Evolutionary conservation across 2,888 invertebrate genomes (phyloP).

Genomic region (Chymomyza fuscimana): DNA sequence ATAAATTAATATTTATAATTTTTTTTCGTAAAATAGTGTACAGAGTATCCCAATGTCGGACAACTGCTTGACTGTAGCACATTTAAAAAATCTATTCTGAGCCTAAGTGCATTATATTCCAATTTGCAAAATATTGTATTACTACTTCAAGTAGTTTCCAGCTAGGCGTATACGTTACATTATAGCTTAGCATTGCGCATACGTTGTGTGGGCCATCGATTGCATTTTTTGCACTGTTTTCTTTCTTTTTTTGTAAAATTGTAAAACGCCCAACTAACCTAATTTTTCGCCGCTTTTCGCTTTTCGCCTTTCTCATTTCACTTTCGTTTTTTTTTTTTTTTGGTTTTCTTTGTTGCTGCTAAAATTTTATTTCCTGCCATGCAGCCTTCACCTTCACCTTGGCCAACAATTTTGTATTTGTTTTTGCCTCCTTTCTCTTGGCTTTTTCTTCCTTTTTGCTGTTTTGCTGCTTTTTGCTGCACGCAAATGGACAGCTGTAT

Average conservation of each 20-base stretch:
- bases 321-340: constrained; percentile 11
- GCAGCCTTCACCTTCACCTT: constrained; percentile 17
- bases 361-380: background rate
- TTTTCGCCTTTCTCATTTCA: constrained; percentile 21
- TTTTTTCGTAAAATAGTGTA: too few relatives aligned
- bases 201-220: constrained; percentile 36
- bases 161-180: constrained; percentile 25
- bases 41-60: too few relatives aligned
- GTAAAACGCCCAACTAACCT: constrained; percentile 44
- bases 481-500: background rate
- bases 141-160: background rate
- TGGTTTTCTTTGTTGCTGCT: constrained; percentile 9
- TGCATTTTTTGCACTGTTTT: constrained; percentile 10
- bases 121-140: too few relatives aligned
- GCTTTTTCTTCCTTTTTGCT: constrained; percentile 33
- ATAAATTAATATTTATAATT: too few relatives aligned
- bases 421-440: background rate
- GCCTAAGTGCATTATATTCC: too few relatives aligned
- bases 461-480: background rate
- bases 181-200: constrained; percentile 10
- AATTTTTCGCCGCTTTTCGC: constrained; percentile 43
- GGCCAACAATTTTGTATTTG: background rate
- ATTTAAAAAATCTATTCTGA: too few relatives aligned
- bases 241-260: background rate
- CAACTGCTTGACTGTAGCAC: too few relatives aligned